Conservation (phyloP, 2,797 vertebrate genomes). For the Pangasius mekongensis region DNA sequence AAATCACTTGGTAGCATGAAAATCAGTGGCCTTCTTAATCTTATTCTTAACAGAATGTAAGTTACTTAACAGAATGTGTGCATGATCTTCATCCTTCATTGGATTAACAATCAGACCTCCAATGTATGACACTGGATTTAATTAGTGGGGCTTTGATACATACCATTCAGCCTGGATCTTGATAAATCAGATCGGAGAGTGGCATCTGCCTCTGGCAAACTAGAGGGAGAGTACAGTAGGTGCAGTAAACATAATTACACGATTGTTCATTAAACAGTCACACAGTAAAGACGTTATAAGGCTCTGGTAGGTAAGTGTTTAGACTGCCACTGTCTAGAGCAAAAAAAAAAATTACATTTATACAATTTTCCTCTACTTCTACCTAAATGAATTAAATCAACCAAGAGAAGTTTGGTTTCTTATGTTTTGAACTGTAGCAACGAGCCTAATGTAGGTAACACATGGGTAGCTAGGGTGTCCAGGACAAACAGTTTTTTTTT, state of each 20-base stretch:
- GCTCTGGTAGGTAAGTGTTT: not conserved
- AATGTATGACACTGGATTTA: not conserved
- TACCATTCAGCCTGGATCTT: slow-evolving; percentile 67
- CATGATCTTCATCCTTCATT: not conserved
- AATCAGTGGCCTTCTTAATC: not conserved
- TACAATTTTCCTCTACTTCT: not conserved
- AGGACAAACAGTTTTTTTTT: not conserved
- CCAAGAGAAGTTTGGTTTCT: not conserved
- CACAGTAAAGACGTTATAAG: not conserved
- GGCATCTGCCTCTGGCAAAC: slow-evolving; percentile 60
- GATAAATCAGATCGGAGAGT: slow-evolving; percentile 56
- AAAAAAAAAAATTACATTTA: not conserved
- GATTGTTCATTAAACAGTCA: not conserved
- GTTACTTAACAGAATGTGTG: not conserved
- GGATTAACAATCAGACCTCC: not conserved
- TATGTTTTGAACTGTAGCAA: not conserved
- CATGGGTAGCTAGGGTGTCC: not conserved
- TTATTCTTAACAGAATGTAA: slow-evolving; percentile 1
- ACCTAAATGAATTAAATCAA: not conserved
- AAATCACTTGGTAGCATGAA: not conserved
- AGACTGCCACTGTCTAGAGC: too few relatives aligned
- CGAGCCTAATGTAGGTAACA: not conserved
- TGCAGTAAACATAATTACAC: not conserved
- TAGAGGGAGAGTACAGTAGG: slow-evolving; percentile 50
- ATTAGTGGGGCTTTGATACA: slow-evolving; percentile 55